These are phyloP conservation scores for Camponotus pennsylvanicus DNA, from an alignment of 1,140 invertebrate genomes.

Conservation along the genomic window DNA sequence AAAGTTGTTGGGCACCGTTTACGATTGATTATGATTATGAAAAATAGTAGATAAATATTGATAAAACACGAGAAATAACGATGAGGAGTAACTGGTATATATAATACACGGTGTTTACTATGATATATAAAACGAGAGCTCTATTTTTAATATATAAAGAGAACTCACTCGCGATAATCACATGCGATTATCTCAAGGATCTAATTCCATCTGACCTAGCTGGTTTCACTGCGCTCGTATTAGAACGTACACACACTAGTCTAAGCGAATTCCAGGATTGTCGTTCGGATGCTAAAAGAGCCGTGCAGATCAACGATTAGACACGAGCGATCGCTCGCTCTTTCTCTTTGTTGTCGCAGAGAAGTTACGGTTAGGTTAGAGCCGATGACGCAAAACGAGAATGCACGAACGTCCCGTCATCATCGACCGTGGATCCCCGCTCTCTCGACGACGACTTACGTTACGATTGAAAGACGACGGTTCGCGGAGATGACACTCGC, in stretches of 20 bases:
- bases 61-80: constrained; percentile 13
- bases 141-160: not conserved
- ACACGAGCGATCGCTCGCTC: not conserved
- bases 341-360: not conserved
- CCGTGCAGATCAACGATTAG: not conserved
- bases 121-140: not conserved
- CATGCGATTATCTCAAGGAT: not conserved
- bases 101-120: not conserved
- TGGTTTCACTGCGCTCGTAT: too few relatives aligned
- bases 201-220: not conserved
- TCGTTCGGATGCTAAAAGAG: not conserved
- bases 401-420: not conserved
- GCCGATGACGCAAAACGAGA: not conserved
- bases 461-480: not conserved
- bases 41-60: constrained; percentile 15
- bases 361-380: constrained; percentile 47
- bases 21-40: not conserved
- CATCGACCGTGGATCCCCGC: not conserved
- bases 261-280: not conserved
- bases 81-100: not conserved
- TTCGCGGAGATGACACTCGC: constrained; percentile 12
- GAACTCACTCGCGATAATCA: not conserved
- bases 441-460: not conserved
- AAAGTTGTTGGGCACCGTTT: constrained; percentile 14
- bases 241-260: not conserved